These are phyloP conservation scores for Oreochromis grahami DNA, from an alignment of 2,797 vertebrate species.

Conservation along the genomic window DNA sequence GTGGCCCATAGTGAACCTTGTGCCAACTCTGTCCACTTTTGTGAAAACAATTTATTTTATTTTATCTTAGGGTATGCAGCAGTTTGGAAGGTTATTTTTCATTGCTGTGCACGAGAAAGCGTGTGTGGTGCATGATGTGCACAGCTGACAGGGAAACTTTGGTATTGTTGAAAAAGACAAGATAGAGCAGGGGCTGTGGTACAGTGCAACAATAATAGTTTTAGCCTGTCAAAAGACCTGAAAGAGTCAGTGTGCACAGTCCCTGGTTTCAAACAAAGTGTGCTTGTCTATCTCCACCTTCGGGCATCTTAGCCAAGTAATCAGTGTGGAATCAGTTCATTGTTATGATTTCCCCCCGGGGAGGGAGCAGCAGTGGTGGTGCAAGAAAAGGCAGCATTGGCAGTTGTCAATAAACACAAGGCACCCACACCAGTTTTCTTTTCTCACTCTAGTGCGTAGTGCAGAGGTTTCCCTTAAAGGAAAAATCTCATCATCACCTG, in stretches of 20 bases:
- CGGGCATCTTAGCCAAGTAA: conserved; percentile 19
- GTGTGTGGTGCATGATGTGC: not conserved
- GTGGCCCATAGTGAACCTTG: not conserved
- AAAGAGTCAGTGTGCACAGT: not conserved
- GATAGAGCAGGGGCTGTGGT: not conserved
- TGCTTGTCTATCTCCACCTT: conserved; percentile 3
- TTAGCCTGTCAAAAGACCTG: not conserved
- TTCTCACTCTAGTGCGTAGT: not conserved
- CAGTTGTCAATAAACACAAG: conserved; percentile 21
- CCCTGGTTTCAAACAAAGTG: not conserved
- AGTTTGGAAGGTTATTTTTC: not conserved
- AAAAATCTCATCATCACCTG: not conserved
- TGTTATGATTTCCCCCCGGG: conserved; percentile 48
- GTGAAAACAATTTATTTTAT: conserved; percentile 1
- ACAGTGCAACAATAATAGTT: not conserved
- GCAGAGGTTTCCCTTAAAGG: not conserved
- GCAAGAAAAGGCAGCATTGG: conserved; percentile 6
- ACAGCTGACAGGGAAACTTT: not conserved
- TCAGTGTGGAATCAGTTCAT: conserved; percentile 44
- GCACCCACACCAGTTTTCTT: not conserved
- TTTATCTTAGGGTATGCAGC: conserved; percentile 8
- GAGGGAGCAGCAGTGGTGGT: conserved; percentile 16
- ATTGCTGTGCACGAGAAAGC: not conserved
- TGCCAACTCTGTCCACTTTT: conserved; percentile 4
- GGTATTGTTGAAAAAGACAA: not conserved